These are phyloP conservation scores for Neuroscelio doddi DNA, from an alignment of 2,888 invertebrate species.

Conservation along the genomic window DNA sequence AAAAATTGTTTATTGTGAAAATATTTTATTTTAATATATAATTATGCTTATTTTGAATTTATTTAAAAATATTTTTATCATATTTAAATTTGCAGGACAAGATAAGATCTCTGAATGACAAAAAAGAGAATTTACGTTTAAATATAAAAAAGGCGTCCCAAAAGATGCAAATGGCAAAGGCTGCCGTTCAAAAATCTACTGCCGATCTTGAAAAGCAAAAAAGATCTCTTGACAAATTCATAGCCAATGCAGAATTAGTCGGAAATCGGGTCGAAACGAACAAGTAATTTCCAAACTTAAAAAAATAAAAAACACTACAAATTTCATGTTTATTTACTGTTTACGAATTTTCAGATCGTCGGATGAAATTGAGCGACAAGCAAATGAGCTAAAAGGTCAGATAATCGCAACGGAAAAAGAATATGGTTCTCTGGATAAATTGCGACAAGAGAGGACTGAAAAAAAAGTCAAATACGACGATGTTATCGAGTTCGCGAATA, in stretches of 20 bases:
- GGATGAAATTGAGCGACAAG: conserved; percentile 48
- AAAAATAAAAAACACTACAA: no score
- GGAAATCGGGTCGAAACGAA: conserved; percentile 73
- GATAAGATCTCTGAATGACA: conserved; percentile 69
- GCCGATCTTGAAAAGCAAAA: conserved; percentile 69
- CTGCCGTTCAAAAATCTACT: conserved; percentile 52
- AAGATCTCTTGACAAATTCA: conserved; percentile 61
- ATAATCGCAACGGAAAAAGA: conserved; percentile 57
- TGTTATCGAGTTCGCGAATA: conserved; percentile 54
- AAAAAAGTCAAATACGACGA: conserved; percentile 62
- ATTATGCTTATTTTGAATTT: neutral
- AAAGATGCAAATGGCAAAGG: conserved; percentile 44
- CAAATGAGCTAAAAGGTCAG: conserved; percentile 47
- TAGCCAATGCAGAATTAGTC: conserved; percentile 71
- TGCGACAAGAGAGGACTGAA: conserved; percentile 61
- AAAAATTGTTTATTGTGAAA: no score
- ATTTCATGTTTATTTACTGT: no score
- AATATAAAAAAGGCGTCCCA: conserved; percentile 45
- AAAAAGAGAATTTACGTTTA: conserved; percentile 59
- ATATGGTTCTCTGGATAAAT: conserved; percentile 57
- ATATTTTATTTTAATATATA: neutral
- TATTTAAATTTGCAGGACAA: conserved; percentile 68
- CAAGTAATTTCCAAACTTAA: conserved; percentile 73
- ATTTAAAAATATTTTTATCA: conserved; percentile 7
- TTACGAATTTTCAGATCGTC: no score